Base-by-base conservation (phyloP, 2,888 invertebrate genomes). In the Conus canariensis region DNA sequence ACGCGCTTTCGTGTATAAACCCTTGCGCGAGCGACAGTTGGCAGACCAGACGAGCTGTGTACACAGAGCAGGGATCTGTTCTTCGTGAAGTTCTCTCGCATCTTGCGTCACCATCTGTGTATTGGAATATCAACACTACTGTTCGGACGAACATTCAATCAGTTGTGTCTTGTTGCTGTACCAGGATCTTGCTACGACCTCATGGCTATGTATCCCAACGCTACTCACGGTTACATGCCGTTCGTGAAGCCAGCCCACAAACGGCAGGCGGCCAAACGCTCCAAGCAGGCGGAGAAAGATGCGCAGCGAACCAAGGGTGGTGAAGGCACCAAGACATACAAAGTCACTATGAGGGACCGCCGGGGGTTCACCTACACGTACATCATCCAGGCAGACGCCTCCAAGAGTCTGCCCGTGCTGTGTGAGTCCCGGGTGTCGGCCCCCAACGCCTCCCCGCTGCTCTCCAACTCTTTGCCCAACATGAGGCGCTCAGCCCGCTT, bases 121-220 rank as follows among this genome's bases (percentile, higher is more conserved):
- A 70, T 86, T 67, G 87, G 25, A 14, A 59, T 80, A 30, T 4
- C 22, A 10, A 10, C 77, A 80, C 25, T 25, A 30, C 14, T 8
- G 9, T 74, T n/a, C 22, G 8, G 19, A 70, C n/a, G 22, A n/a
- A 74, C 74, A 9, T 8, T n/a, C 64, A 16, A 7, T 14, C 64
- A 64, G 64, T 64, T 10, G 64, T 64, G 64, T 64, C 1, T 64
- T 16, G 64, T 64, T 16, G 64, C 16, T 64, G 64, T 3, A 14
- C 12, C 16, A 5, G 64, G 10, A 70, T 70, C 22, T 64, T 10
- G 5, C n/a, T 6, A 5, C 0, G 5, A 74, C 25, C 30, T 64
- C 82, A 94, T 94, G 94, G 94, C 94, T 70, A 95, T 95, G 95
- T 95, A 95, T 92, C 95, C 95, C 12, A 95, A 95, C 90, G 95